Percentiles rank a stretch among this genome's conserved stretches.
phyloP scores from a whole-genome alignment of 2,113 vertebrate genomes.

The Chaenocephalus aceratus region DNA sequence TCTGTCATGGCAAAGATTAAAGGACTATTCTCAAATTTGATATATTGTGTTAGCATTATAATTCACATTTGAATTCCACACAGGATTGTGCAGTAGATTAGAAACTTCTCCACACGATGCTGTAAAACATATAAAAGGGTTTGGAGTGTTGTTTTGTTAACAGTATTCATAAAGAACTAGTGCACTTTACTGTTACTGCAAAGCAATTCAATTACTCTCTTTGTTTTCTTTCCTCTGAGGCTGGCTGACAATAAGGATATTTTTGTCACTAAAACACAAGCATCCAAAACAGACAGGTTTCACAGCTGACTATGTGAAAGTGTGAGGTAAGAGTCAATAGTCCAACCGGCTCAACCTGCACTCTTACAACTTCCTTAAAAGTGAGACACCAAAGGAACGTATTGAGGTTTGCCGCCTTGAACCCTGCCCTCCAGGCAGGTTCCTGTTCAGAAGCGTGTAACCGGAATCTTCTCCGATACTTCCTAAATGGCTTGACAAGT shows the following conservation, averaged over 20 bases:
- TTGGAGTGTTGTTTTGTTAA: neutral
- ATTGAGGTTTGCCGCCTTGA: slow-evolving; percentile 21
- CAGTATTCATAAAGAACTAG: neutral
- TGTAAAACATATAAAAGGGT: neutral
- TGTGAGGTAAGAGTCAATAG: slow-evolving; percentile 24
- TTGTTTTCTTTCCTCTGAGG: neutral
- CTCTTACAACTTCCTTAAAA: slow-evolving; percentile 31
- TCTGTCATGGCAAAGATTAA: neutral
- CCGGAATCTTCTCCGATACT: slow-evolving; percentile 1
- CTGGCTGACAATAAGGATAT: slow-evolving; percentile 1
- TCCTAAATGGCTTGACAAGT: neutral
- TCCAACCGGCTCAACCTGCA: slow-evolving; percentile 48
- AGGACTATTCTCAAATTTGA: neutral
- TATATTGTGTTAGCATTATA: neutral
- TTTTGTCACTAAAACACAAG: slow-evolving; percentile 21
- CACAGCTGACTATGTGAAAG: slow-evolving; percentile 40
- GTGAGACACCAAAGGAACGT: slow-evolving; percentile 21
- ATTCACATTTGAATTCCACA: slow-evolving; percentile 14
- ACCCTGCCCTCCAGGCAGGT: slow-evolving; percentile 28
- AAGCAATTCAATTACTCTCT: neutral
- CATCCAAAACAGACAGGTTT: slow-evolving; percentile 17
- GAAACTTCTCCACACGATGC: neutral
- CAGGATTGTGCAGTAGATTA: slow-evolving; percentile 11
- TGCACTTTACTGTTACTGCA: neutral
- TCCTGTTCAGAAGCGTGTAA: slow-evolving; percentile 13